Evolutionary conservation across 2,797 vertebrate species (phyloP), one percentile per base, ranked within the genome.

Genomic region (Carduelis carduelis): DNA sequence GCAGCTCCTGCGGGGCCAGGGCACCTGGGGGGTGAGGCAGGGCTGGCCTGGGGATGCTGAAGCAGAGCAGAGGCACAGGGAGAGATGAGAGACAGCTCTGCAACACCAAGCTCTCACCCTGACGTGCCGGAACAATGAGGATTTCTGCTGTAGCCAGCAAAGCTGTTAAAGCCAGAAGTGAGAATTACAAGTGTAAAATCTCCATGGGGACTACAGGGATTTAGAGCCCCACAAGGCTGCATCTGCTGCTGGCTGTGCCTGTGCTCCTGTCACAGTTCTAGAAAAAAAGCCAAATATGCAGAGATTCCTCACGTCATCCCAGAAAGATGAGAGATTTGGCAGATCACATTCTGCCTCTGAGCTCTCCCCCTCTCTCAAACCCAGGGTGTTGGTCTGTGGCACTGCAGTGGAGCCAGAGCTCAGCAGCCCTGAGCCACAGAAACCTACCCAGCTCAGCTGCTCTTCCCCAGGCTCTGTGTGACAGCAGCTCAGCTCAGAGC

Each of bases 381-480:
- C 8, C 37, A 9, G 27, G 11, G 4, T 18, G 23, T 30, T 7
- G 1, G 2, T 17, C 15, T 4, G 4, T 11, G 39, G 44, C 71
- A 5, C 2, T 37, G 28, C 43, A 27, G 14, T 1, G 39, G 12
- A 12, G 53, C 5, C 53, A 49, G 57, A 74, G 85, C 71, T 57
- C 52, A 57, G 72, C 28, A 91, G 26, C 21, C 64, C 60, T 1
- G 11, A 39, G 35, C 8, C 34, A 12, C 20, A 50, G 39, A 11
- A 83, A 22, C 11, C 13, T 22, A 49, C 11, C 61, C 49, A 39
- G 56, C 14, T 30, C 74, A 63, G 52, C 13, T 55, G 46, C 37
- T 46, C 7, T 37, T 9, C 21, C 9, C 47, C 11, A 0, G 57
- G 16, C 18, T 22, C 68, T 66, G 17, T 6, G 41, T 7, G 57